Conservation (phyloP, 2,113 vertebrate genomes). For the Coturnix japonica region DNA sequence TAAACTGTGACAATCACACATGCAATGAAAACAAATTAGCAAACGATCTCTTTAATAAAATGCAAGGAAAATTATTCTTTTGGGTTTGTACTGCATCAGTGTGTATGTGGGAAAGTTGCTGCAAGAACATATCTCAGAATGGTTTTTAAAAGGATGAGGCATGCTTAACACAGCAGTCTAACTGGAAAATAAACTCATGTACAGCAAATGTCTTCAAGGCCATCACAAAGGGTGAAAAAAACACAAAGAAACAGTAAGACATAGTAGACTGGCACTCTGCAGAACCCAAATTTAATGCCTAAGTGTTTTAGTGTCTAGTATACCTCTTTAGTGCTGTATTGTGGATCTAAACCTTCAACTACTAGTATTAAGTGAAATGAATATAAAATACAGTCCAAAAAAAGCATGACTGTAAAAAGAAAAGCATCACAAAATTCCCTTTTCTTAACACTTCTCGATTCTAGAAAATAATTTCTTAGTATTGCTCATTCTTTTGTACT, state of each 20-base stretch:
- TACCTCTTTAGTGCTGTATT: background rate
- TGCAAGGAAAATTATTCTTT: background rate
- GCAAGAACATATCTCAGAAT: background rate
- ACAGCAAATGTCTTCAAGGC: background rate
- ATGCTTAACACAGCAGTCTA: background rate
- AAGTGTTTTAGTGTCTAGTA: background rate
- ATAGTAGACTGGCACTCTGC: background rate
- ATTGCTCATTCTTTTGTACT: background rate
- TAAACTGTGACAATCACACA: background rate
- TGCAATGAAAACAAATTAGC: background rate
- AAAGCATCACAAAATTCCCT: background rate
- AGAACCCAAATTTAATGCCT: background rate
- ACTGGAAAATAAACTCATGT: background rate
- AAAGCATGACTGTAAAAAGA: background rate
- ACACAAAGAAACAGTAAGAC: background rate
- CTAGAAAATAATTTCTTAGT: background rate
- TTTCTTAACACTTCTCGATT: background rate
- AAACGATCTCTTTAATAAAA: background rate
- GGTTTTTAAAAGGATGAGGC: background rate
- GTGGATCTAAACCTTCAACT: background rate
- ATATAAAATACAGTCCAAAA: background rate
- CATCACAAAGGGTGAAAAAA: background rate
- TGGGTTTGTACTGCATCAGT: background rate
- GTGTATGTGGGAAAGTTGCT: background rate
- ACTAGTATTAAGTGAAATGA: background rate